These are phyloP conservation scores for Papilio polyxenes DNA, from an alignment of 1,140 invertebrate genomes.

Conservation along the genomic window DNA sequence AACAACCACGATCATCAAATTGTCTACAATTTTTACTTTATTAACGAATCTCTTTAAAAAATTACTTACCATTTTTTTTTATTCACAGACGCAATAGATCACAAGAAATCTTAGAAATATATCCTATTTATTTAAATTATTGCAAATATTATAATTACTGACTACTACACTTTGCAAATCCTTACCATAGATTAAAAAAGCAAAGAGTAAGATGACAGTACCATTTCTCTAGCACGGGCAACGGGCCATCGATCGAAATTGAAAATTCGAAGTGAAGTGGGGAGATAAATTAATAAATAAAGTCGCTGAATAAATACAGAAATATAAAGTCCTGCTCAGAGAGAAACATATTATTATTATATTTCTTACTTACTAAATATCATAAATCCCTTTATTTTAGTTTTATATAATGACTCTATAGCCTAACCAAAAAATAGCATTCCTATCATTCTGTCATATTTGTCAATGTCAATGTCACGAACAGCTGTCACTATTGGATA, in stretches of 20 bases:
- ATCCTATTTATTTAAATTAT: conserved; percentile 45
- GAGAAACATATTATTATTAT: no score
- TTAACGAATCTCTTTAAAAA: not conserved
- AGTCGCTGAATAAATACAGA: no score
- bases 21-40: not conserved
- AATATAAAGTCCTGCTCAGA: no score
- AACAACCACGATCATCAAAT: not conserved
- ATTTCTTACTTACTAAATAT: no score
- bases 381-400: no score
- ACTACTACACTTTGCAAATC: conserved; percentile 35
- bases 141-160: conserved; percentile 41
- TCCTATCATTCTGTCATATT: not conserved
- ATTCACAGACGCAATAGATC: conserved; percentile 29
- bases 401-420: no score
- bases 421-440: no score
- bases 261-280: conserved; percentile 46
- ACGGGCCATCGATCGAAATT: conserved; percentile 69
- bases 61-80: conserved; percentile 57
- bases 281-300: no score
- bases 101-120: conserved; percentile 23
- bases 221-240: conserved; percentile 20
- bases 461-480: conserved; percentile 56
- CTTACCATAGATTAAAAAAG: not conserved
- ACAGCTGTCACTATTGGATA: conserved; percentile 11
- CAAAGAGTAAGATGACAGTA: not conserved